Evolutionary conservation across 2,113 vertebrate genomes (phyloP).

Genomic region (Noturus placidus): DNA sequence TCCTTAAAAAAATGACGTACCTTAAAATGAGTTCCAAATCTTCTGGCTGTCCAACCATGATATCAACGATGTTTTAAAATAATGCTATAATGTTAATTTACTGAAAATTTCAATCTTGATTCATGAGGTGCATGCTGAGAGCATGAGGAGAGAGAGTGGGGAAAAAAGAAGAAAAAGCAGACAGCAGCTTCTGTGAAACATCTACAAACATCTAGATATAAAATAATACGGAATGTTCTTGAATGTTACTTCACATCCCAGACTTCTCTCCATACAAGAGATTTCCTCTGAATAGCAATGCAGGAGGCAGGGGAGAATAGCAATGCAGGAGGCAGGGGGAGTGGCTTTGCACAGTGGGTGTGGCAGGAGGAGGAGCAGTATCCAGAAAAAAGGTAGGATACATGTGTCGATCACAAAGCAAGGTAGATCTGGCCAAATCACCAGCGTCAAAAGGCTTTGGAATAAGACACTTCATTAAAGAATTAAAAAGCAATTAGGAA

Average conservation of each 20-base stretch:
- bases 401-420: background rate
- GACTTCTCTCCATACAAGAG: background rate
- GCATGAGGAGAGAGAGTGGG: background rate
- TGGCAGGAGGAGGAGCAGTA: background rate
- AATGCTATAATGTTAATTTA: background rate
- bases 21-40: background rate
- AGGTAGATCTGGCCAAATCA: background rate
- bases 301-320: background rate
- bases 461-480: constrained; percentile 4
- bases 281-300: background rate
- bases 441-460: background rate
- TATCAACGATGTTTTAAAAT: background rate
- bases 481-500: background rate
- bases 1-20: background rate
- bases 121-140: background rate
- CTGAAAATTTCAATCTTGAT: background rate
- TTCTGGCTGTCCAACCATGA: background rate
- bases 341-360: background rate
- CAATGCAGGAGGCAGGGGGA: background rate
- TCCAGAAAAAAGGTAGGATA: background rate
- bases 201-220: background rate
- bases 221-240: background rate
- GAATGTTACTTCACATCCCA: background rate
- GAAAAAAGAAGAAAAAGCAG: background rate
- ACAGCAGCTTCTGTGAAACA: background rate